Evolutionary conservation across 2,888 invertebrate genomes (phyloP), one percentile per base, ranked within the genome.

Genomic region (Campoplex capitator): DNA sequence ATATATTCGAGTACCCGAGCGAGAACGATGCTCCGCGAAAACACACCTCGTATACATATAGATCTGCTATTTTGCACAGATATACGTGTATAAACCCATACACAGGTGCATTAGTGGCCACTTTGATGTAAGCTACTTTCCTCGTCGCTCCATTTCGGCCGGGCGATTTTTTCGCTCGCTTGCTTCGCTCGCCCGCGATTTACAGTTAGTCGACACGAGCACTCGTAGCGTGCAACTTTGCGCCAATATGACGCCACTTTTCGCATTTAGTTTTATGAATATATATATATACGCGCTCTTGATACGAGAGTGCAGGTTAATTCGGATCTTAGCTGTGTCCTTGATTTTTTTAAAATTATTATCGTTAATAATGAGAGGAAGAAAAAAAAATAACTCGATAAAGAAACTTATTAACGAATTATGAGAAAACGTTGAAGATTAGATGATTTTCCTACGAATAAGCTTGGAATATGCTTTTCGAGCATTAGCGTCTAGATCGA

Each of bases 151-250:
- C 83, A 62, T 86, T 86, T 83, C 70, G 86, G 79, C 83, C 62
- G 11, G 75, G 75, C 58, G 48, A n/a, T 54, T 70, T 71, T 54
- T 56, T 78, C 65, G 42, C 67, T 76, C 75, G 54, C 65, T 84
- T 54, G 62, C 78, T 83, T 88, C 48, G 23, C 67, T 86, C 88
- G 86, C 87, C 85, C 89, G 89, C 87, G 71, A 88, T 89, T 90
- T 92, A 92, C 92, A 92, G 92, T 92, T 92, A 92, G 88, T 89
- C 91, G 90, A 90, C 88, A 86, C 86, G 85, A 62, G 67, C 58
- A 87, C 77, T 86, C 89, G 87, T 54, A 86, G 90, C 88, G 89
- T 89, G 90, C 88, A 90, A 89, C 89, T 90, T 91, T 90, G 90
- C 87, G 90, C 90, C 91, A 90, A 90, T 85, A 85, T 91, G 91